phyloP scores from a whole-genome alignment of 2,797 vertebrate species.

The Cichlasoma orientale region DNA sequence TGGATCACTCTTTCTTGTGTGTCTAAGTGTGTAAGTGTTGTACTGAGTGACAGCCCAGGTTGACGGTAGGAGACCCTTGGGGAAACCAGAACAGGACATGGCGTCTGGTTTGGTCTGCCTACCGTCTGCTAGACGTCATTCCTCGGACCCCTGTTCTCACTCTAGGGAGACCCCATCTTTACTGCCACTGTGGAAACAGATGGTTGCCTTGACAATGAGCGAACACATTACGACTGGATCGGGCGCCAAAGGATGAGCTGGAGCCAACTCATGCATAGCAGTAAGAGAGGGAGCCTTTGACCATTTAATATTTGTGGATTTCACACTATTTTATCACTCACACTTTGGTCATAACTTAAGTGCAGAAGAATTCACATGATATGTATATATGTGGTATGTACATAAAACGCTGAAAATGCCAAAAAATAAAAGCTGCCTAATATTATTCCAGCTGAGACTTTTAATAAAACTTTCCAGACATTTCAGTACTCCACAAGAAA shows the following conservation, averaged over 20 bases:
- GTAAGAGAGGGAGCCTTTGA: conserved; percentile 23
- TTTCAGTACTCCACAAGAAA: neutral
- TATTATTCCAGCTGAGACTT: neutral
- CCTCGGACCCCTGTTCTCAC: conserved; percentile 58
- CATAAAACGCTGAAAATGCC: neutral
- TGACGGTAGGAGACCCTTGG: conserved; percentile 48
- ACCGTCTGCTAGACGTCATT: conserved; percentile 71
- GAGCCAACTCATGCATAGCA: conserved; percentile 19
- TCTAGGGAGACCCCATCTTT: conserved; percentile 62
- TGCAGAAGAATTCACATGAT: neutral
- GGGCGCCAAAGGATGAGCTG: conserved; percentile 20
- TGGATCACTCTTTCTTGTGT: conserved; percentile 11
- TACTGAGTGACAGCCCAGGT: conserved; percentile 72
- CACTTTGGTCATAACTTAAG: conserved; percentile 3
- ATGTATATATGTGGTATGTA: neutral
- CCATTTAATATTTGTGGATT: conserved; percentile 11
- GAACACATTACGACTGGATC: conserved; percentile 34
- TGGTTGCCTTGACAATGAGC: conserved; percentile 70
- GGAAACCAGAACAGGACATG: conserved; percentile 64
- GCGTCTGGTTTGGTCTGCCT: conserved; percentile 69
- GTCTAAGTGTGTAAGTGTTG: neutral
- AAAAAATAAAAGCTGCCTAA: neutral
- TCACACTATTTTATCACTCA: conserved; percentile 7
- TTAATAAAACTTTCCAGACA: neutral
- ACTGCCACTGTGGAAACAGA: conserved; percentile 64